These are phyloP conservation scores for Petrocephalus microphthalmus DNA, from an alignment of 2,113 vertebrate genomes.

Conservation along the genomic window DNA sequence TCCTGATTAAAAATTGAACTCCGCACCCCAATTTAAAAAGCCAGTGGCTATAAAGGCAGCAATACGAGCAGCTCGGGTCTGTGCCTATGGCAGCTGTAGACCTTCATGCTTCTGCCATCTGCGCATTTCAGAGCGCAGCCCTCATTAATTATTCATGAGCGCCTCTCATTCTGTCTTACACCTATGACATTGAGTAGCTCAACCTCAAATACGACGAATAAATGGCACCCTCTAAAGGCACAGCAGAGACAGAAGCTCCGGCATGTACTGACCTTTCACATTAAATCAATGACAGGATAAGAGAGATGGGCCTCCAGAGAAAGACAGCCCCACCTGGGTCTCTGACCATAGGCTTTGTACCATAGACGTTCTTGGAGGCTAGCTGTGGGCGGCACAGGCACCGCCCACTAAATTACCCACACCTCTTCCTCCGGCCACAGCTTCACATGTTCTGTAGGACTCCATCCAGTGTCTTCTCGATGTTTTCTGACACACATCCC, in stretches of 20 bases:
- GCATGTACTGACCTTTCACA: conserved; percentile 52
- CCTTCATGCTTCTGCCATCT: conserved; percentile 45
- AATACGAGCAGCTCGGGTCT: conserved; percentile 4
- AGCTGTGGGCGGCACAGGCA: neutral
- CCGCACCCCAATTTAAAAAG: neutral
- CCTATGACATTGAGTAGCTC: conserved; percentile 42
- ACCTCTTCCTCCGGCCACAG: neutral
- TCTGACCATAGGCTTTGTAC: conserved; percentile 43
- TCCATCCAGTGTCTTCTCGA: no score
- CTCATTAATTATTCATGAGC: conserved; percentile 47
- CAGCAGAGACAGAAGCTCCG: conserved; percentile 25
- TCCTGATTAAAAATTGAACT: conserved; percentile 12
- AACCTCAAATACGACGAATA: conserved; percentile 29
- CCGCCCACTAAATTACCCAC: neutral
- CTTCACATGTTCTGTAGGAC: neutral
- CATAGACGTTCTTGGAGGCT: neutral
- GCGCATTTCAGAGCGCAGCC: conserved; percentile 36
- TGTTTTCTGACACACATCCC: no score
- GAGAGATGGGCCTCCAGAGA: conserved; percentile 34
- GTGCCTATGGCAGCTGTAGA: conserved; percentile 23
- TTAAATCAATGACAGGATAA: conserved; percentile 49
- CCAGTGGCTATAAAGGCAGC: neutral
- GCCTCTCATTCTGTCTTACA: conserved; percentile 29
- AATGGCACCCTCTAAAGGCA: conserved; percentile 39
- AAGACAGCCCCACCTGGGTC: conserved; percentile 47